Percentiles rank a stretch among this genome's conserved stretches.
phyloP scores from a whole-genome alignment of 2,888 invertebrate species.

The Eristalinus aeneus region DNA sequence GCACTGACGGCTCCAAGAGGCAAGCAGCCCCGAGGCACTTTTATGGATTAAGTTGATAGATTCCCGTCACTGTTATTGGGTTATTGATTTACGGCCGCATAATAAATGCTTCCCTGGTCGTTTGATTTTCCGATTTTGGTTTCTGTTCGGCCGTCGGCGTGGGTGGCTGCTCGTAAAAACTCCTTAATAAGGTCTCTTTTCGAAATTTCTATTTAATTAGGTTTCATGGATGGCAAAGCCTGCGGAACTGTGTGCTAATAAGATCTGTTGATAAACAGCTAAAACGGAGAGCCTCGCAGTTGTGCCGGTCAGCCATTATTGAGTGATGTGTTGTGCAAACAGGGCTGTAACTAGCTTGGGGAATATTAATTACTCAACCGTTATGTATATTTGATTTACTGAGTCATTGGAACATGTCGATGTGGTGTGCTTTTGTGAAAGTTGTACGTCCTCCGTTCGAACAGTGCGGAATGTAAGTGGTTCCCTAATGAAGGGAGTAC shows the following conservation, averaged over 20 bases:
- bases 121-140: neutral
- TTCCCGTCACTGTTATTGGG: slow-evolving; percentile 62
- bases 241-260: neutral
- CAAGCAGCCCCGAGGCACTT: slow-evolving; percentile 47
- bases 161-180: slow-evolving; percentile 28
- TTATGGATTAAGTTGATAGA: slow-evolving; percentile 64
- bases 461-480: no score
- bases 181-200: slow-evolving; percentile 47
- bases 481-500: no score
- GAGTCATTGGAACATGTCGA: slow-evolving; percentile 15
- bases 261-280: slow-evolving; percentile 19
- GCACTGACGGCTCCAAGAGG: slow-evolving; percentile 8
- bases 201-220: slow-evolving; percentile 54
- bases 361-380: slow-evolving; percentile 63
- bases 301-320: slow-evolving; percentile 16
- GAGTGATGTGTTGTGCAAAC: slow-evolving; percentile 26
- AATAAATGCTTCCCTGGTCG: slow-evolving; percentile 37
- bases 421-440: neutral
- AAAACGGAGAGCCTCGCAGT: slow-evolving; percentile 9
- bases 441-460: no score
- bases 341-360: slow-evolving; percentile 49
- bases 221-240: slow-evolving; percentile 34
- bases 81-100: slow-evolving; percentile 59
- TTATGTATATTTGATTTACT: slow-evolving; percentile 55
- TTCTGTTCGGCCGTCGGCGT: neutral